A percentile compares a stretch with the other conserved stretches of the same genome.
phyloP scores from a whole-genome alignment of 1,140 invertebrate genomes.

The Lamellibrachia luymesi region DNA sequence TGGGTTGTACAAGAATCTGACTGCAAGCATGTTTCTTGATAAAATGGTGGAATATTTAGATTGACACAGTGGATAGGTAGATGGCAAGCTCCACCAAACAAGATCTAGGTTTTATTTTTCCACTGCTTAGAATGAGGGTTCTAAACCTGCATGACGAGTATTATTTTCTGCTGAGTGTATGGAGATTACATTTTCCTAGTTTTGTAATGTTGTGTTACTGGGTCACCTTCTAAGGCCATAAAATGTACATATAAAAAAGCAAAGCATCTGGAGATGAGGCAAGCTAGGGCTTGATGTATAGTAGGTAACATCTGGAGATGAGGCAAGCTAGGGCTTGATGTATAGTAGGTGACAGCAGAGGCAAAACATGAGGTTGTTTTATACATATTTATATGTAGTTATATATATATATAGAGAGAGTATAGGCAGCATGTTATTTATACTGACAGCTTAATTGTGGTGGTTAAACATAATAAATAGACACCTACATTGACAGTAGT shows the following conservation, averaged over 20 bases:
- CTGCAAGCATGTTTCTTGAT: not conserved
- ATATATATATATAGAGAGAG: not conserved
- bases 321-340: not conserved
- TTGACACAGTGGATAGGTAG: no score
- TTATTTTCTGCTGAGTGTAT: not conserved
- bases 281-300: not conserved
- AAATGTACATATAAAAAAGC: not conserved
- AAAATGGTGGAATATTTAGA: no score
- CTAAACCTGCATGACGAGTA: not conserved
- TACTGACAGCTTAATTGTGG: not conserved
- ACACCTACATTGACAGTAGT: no score
- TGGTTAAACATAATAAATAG: not conserved
- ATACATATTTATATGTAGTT: not conserved
- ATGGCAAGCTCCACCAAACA: not conserved
- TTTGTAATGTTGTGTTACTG: slow-evolving; percentile 1
- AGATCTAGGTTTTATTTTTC: not conserved
- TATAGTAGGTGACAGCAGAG: not conserved
- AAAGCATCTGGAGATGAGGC: not conserved
- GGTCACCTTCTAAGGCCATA: not conserved
- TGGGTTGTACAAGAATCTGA: no score
- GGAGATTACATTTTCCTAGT: not conserved
- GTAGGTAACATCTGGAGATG: not conserved
- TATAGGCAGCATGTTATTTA: not conserved
- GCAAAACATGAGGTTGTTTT: not conserved
- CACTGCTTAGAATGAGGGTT: not conserved